phyloP scores from a whole-genome alignment of 2,113 vertebrate genomes.

The Xenopus tropicalis region UCB_Xtro_10.0 CM004443.2:175593501-175594000 shows the following conservation, averaged over 20 bases:
- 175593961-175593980: neutral
- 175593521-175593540: too few species aligned
- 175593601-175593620: too few species aligned
- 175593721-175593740: conserved; percentile 27
- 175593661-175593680: neutral
- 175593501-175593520: too few species aligned
- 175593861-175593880: neutral
- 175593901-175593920: neutral
- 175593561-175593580: too few species aligned
- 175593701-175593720: conserved; percentile 15
- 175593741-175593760: conserved; percentile 24
- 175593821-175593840: conserved; percentile 6
- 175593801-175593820: conserved; percentile 33
- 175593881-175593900: neutral
- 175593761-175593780: conserved; percentile 33
- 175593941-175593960: neutral
- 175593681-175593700: neutral
- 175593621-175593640: too few species aligned
- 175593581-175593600: too few species aligned
- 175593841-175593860: conserved; percentile 21
- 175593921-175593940: neutral
- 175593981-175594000: neutral
- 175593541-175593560: too few species aligned
- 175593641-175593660: neutral
- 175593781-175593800: conserved; percentile 34